Conservation (phyloP, 2,888 invertebrate genomes). For the Micropterix aruncella region DNA sequence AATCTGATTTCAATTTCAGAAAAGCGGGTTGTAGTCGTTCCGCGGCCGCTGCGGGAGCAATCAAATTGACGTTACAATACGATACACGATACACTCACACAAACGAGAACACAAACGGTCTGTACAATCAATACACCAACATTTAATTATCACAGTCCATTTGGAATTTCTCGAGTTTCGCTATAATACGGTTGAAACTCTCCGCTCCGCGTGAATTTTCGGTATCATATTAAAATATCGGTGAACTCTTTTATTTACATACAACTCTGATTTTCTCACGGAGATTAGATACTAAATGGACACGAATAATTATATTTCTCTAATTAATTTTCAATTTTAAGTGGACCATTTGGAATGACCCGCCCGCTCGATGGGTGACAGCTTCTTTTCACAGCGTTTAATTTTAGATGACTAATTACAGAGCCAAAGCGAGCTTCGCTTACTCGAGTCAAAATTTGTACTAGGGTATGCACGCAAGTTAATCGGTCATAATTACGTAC, state of each 20-base stretch:
- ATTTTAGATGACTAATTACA: background rate
- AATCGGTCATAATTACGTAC: background rate
- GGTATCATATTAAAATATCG: background rate
- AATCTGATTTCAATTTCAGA: no score
- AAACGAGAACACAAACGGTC: conserved; percentile 48
- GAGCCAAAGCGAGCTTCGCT: conserved; percentile 12
- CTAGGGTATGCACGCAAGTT: conserved; percentile 12
- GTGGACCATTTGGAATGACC: background rate
- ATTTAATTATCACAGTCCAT: conserved; percentile 64
- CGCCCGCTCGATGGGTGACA: background rate
- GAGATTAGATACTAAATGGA: background rate
- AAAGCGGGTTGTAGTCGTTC: conserved; percentile 23
- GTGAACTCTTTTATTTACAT: background rate
- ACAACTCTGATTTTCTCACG: background rate
- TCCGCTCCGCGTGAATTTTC: conserved; percentile 2
- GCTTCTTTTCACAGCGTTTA: background rate
- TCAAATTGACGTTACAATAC: conserved; percentile 16
- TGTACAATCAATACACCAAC: conserved; percentile 55
- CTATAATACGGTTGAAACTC: conserved; percentile 16
- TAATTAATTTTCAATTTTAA: background rate
- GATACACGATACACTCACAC: conserved; percentile 9
- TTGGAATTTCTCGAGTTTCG: conserved; percentile 50
- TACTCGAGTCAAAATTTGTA: conserved; percentile 11
- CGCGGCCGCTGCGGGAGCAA: conserved; percentile 6
- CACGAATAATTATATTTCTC: background rate